Evolutionary conservation across 2,888 invertebrate genomes (phyloP).

Genomic region (Apamea epomidion): DNA sequence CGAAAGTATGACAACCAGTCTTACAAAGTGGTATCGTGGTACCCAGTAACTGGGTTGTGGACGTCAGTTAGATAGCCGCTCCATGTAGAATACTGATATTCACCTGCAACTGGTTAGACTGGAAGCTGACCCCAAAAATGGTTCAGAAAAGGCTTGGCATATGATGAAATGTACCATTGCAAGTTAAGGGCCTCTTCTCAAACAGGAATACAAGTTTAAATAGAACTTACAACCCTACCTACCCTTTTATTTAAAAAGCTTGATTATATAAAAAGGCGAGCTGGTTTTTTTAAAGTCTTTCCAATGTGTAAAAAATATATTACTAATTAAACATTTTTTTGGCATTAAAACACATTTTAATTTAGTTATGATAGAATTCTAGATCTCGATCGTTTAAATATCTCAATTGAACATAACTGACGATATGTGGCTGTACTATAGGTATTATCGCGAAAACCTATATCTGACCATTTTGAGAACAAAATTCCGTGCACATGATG

Average conservation of each 20-base stretch:
- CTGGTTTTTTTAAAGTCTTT: constrained; percentile 32
- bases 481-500: no score
- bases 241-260: constrained; percentile 17
- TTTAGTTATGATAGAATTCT: constrained; percentile 30
- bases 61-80: background rate
- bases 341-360: constrained; percentile 42
- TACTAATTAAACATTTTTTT: constrained; percentile 36
- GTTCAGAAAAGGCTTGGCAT: background rate
- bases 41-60: background rate
- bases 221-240: constrained; percentile 8
- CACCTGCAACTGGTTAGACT: background rate
- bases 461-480: no score
- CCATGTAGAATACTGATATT: background rate
- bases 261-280: constrained; percentile 17
- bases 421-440: no score
- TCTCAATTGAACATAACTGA: background rate
- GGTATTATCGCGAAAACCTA: no score
- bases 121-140: background rate
- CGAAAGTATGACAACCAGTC: background rate
- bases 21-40: background rate
- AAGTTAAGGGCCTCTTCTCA: background rate
- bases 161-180: no score
- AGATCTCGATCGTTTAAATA: constrained; percentile 14
- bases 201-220: background rate
- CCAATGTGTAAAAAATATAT: constrained; percentile 33